These are phyloP conservation scores for Dorcus hopei DNA, from an alignment of 2,888 invertebrate genomes.

Conservation along the genomic window DNA sequence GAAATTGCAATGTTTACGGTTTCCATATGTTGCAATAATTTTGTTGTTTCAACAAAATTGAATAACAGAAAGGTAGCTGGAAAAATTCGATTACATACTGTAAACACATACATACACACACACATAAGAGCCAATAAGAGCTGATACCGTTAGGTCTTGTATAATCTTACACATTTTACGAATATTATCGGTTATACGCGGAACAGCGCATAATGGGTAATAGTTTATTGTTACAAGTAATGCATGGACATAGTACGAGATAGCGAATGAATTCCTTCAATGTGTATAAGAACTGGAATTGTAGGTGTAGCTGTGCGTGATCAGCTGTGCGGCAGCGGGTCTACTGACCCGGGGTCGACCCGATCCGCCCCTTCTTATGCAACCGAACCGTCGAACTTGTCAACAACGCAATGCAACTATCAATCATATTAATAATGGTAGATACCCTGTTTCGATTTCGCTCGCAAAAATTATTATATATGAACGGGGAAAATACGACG, in stretches of 20 bases:
- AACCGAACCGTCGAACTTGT: conserved; percentile 40
- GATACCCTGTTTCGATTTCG: neutral
- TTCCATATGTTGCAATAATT: too few relatives aligned
- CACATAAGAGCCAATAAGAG: too few relatives aligned
- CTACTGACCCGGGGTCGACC: conserved; percentile 42
- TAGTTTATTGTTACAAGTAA: neutral
- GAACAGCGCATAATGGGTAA: neutral
- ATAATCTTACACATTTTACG: too few relatives aligned
- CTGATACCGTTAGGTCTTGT: too few relatives aligned
- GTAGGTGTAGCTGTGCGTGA: conserved; percentile 36
- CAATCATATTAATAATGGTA: conserved; percentile 22
- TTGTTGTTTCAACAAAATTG: too few relatives aligned
- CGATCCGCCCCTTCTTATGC: conserved; percentile 40
- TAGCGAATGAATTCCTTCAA: conserved; percentile 2
- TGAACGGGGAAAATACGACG: neutral
- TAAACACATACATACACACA: too few relatives aligned
- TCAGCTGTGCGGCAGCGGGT: conserved; percentile 41
- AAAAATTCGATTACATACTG: too few relatives aligned
- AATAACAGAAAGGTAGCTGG: too few relatives aligned
- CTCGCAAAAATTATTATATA: neutral
- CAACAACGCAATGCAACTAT: conserved; percentile 33
- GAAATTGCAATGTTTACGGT: too few relatives aligned
- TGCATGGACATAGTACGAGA: neutral
- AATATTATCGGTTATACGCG: too few relatives aligned
- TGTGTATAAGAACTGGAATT: conserved; percentile 18